Evolutionary conservation across 2,113 vertebrate species (phyloP).

Genomic region (Onychostruthus taczanowskii): DNA sequence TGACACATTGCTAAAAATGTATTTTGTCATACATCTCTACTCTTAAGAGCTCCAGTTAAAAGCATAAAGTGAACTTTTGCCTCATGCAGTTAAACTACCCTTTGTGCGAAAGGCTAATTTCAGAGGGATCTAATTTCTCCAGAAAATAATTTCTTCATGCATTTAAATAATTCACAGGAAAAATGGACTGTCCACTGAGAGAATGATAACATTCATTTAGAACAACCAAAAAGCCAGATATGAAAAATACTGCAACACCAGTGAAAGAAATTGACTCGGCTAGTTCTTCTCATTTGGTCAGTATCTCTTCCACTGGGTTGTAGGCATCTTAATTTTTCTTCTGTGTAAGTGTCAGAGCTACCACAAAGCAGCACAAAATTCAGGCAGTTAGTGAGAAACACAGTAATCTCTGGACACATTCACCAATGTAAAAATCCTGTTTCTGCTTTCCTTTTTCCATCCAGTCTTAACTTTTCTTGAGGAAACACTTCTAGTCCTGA

Average conservation of each 20-base stretch:
- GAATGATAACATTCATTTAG: not conserved
- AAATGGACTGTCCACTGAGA: not conserved
- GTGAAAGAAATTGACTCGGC: not conserved
- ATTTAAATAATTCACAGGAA: constrained; percentile 9
- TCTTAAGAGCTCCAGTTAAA: not conserved
- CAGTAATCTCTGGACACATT: not conserved
- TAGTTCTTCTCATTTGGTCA: not conserved
- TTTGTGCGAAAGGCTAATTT: not conserved
- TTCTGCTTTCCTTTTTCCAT: not conserved
- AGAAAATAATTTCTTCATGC: not conserved
- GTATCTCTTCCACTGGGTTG: not conserved
- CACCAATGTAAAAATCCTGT: not conserved
- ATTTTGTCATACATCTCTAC: not conserved
- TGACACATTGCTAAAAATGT: not conserved
- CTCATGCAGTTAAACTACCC: not conserved
- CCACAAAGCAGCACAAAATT: not conserved
- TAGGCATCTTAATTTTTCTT: not conserved
- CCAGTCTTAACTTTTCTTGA: not conserved
- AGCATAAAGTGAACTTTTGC: not conserved
- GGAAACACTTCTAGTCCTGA: not conserved
- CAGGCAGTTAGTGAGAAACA: not conserved
- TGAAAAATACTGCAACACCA: not conserved
- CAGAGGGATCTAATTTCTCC: not conserved
- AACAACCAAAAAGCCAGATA: not conserved
- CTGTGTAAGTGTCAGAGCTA: not conserved